Base-by-base conservation (phyloP, 2,888 invertebrate species). In the Anorthoa munda region DNA sequence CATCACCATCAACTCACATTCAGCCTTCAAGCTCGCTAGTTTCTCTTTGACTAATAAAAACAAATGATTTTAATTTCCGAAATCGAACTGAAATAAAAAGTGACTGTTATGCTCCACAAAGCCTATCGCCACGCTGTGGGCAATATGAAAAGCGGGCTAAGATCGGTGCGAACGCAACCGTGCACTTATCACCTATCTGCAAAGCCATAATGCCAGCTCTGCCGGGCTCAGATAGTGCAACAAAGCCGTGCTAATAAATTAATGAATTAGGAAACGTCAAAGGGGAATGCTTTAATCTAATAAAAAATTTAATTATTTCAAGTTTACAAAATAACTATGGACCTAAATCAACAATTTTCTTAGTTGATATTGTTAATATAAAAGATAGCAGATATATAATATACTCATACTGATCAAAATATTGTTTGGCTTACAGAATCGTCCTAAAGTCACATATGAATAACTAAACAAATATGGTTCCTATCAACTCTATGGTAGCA, bases 161-260 rank as follows among this genome's bases (percentile, higher is more conserved):
- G 66, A 79, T 73, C 66, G 70, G 31, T 53, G 65, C 67, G 3
- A 12, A 65, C 67, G 75, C 69, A 82, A 58, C 68, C 50, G 56
- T 26, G 39, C 53, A 65, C 70, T 80, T 83, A 83, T 79, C 75
- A 75, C 64, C 71, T 71, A 82, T 83, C 81, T 73, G 70, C 58
- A 66, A 66, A 80, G 80, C 65, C 84, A 79, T 82, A 75, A 79
- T 68, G 59, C 26, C 46, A 1, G 18, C 18, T 60, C 53, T n/a
- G 60, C 15, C 31, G 56, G 70, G 50, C 39, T 81, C 82, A 71
- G 67, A 80, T 77, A 61, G 15, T 23, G 71, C 56, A 65, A 77
- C 65, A 64, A 26, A 56, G 51, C 5, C n/a, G 26, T 13, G 17
- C 23, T 59, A 46, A 46, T 45, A 56, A 58, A 59, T 55, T 31